A percentile compares a stretch with the other conserved stretches of the same genome.
Evolutionary conservation across 2,797 vertebrate species (phyloP).

Genomic region (Yasuhikotakia modesta): DNA sequence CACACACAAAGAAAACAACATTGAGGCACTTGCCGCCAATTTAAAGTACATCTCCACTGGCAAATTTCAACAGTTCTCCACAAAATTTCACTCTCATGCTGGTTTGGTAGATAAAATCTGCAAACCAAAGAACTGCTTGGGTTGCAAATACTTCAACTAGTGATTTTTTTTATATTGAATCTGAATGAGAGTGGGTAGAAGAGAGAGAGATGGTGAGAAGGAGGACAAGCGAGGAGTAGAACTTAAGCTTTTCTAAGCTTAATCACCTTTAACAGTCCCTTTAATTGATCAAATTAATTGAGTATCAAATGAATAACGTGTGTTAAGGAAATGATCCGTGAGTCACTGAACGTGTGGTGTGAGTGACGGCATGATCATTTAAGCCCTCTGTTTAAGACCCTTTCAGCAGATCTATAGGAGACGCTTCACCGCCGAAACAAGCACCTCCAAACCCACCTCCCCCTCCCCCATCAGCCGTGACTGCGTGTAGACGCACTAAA

Average conservation of each 20-base stretch:
- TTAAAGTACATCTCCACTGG: conserved; percentile 46
- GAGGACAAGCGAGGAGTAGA: background rate
- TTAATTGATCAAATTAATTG: conserved; percentile 3
- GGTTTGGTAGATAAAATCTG: conserved; percentile 42
- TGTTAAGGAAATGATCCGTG: conserved; percentile 21
- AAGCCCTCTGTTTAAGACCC: background rate
- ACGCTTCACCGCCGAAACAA: conserved; percentile 29
- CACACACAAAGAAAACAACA: conserved; percentile 36
- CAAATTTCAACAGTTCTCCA: conserved; percentile 40
- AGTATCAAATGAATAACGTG: conserved; percentile 16
- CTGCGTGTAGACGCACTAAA: conserved; percentile 53
- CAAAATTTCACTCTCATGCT: conserved; percentile 3
- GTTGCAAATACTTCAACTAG: conserved; percentile 38
- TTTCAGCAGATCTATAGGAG: conserved; percentile 21
- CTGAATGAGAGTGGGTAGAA: background rate
- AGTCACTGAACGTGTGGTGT: conserved; percentile 1
- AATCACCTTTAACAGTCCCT: conserved; percentile 9
- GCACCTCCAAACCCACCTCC: background rate
- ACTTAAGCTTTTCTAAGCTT: background rate
- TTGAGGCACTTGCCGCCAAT: conserved; percentile 30
- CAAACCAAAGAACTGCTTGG: conserved; percentile 43
- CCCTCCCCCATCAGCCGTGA: conserved; percentile 58
- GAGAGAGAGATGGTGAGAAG: background rate
- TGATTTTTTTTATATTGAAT: conserved; percentile 27
- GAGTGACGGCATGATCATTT: conserved; percentile 33